Percentiles rank a stretch among this genome's conserved stretches.
Evolutionary conservation across 2,888 invertebrate genomes (phyloP).

Genomic region (Alloscopus bannaensis): DNA sequence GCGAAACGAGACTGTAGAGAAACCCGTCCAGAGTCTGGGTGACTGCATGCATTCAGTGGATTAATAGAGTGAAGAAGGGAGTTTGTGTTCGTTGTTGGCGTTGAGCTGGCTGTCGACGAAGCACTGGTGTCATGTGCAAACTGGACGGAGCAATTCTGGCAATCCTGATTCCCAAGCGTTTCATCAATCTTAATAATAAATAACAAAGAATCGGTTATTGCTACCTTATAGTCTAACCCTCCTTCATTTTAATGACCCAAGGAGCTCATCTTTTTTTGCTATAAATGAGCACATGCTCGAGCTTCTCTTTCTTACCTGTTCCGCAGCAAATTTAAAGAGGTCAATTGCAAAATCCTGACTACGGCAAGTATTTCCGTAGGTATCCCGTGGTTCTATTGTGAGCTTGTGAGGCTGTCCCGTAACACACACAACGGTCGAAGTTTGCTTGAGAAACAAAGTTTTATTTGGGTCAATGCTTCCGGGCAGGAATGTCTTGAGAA

Average conservation of each 20-base stretch:
- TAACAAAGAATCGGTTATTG: neutral
- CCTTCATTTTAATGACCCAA: too few species aligned
- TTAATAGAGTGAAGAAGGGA: slow-evolving; percentile 42
- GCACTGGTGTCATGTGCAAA: slow-evolving; percentile 66
- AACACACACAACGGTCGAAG: slow-evolving; percentile 88
- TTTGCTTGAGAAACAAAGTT: slow-evolving; percentile 88
- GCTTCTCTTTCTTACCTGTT: slow-evolving; percentile 70
- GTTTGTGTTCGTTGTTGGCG: slow-evolving; percentile 30
- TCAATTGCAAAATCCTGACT: slow-evolving; percentile 72
- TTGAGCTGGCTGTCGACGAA: slow-evolving; percentile 45
- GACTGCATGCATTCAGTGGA: slow-evolving; percentile 23
- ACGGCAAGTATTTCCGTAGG: slow-evolving; percentile 89
- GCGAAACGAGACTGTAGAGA: slow-evolving; percentile 68
- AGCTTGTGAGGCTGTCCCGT: slow-evolving; percentile 85
- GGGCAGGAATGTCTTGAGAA: slow-evolving; percentile 77
- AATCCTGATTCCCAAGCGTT: slow-evolving; percentile 59
- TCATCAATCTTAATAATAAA: slow-evolving; percentile 64
- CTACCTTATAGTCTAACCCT: too few species aligned
- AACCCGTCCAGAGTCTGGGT: slow-evolving; percentile 63
- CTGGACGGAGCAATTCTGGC: slow-evolving; percentile 71
- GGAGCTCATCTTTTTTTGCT: too few species aligned
- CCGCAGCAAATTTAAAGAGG: slow-evolving; percentile 70
- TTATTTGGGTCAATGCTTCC: slow-evolving; percentile 89
- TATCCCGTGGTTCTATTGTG: slow-evolving; percentile 93
- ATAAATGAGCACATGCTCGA: too few species aligned